Evolutionary conservation across 2,797 vertebrate species (phyloP), one percentile per base, ranked within the genome.

Genomic region (Schizopygopsis malacanthus): DNA sequence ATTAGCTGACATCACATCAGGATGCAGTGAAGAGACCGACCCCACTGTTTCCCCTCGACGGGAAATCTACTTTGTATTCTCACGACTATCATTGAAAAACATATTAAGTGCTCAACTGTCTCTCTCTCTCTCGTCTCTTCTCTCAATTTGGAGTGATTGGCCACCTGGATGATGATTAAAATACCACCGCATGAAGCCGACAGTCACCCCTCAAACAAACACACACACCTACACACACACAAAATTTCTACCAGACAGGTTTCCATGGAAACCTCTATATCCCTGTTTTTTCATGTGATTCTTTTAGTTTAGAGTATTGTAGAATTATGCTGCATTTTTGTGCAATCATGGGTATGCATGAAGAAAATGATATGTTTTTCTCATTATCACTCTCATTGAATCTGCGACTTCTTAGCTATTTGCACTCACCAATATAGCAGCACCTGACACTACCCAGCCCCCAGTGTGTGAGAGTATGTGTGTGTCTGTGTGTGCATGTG

Each of bases 231-330:
- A 47, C 69, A 82, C 81, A 67, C 61, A 83, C 61, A 84, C 63
- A 80, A 50, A 75, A 90, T 69, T 87, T 82, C 85, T 86, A 87
- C 85, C 87, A 90, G 88, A 88, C 82, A 63, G 87, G 90, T 90
- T 90, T 86, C 88, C 87, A 89, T 89, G 88, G 90, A 86, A 88
- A 90, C 90, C 87, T 89, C 90, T 89, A 87, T 88, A 86, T 80
- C 73, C 84, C 79, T 84, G 83, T 85, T 86, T 81, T 81, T 84
- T 79, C 76, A 77, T 84, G 83, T 70, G 69, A 87, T 88, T 82
- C 79, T 71, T 88, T 86, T 83, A 82, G 88, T 88, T 69, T 85
- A 81, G 43, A 81, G 77, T 67, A 65, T 73, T 88, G 69, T 90
- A 84, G 65, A 76, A 71, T 50, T 41, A 80, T n/a, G 43, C 45